phyloP scores from a whole-genome alignment of 2,113 vertebrate species.

The Stomatorhinus ivindoensis region DNA sequence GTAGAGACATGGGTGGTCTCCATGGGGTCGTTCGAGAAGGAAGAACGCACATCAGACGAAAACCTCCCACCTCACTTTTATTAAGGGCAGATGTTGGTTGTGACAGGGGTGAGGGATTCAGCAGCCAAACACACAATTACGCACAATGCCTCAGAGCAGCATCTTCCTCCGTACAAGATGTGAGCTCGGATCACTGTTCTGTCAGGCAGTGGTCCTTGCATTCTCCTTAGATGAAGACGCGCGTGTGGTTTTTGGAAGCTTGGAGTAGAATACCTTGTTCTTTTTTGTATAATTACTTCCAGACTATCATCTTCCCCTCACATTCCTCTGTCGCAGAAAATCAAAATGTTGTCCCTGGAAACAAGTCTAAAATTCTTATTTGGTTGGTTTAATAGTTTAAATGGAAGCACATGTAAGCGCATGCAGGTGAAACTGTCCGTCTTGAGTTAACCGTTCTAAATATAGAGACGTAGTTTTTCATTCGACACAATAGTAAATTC shows the following conservation, averaged over 20 bases:
- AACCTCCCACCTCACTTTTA: neutral
- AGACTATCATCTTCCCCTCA: constrained; percentile 15
- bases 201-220: neutral
- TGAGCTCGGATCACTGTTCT: neutral
- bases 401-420: neutral
- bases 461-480: neutral
- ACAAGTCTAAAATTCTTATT: neutral
- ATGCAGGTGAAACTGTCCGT: neutral
- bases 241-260: constrained; percentile 30
- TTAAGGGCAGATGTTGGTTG: neutral
- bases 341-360: neutral
- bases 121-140: neutral
- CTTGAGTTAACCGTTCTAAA: constrained; percentile 1
- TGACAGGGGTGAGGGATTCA: neutral
- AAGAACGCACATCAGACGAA: neutral
- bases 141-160: neutral
- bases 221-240: neutral
- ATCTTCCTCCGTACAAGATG: neutral
- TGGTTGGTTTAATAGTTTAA: neutral
- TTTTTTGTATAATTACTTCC: constrained; percentile 42
- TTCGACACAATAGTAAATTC: neutral
- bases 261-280: constrained; percentile 21
- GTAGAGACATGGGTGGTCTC: neutral
- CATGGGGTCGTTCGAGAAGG: neutral
- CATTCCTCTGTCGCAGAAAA: constrained; percentile 6